These are phyloP conservation scores for Oxyura jamaicensis DNA, from an alignment of 2,113 vertebrate genomes.

Conservation along the genomic window DNA sequence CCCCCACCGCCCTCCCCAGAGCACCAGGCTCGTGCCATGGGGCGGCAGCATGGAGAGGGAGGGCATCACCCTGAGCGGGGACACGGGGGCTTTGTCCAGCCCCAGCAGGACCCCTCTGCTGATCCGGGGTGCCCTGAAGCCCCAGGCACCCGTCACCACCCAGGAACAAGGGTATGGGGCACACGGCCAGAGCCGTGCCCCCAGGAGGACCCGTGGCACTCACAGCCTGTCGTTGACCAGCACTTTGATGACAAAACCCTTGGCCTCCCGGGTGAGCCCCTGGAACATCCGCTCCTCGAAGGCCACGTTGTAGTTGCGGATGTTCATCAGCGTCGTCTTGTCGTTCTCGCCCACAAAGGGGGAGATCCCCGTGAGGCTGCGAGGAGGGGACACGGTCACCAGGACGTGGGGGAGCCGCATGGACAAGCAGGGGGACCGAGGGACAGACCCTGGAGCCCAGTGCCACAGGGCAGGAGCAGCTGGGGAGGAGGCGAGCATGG, in stretches of 20 bases:
- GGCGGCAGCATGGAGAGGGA: not conserved
- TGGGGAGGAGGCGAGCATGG: not conserved
- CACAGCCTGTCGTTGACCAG: constrained; percentile 92
- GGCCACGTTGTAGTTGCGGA: constrained; percentile 94
- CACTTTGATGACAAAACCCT: constrained; percentile 96
- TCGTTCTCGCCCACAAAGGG: constrained; percentile 95
- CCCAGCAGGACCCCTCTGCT: not conserved
- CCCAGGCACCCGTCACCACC: not conserved
- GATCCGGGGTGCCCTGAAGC: not conserved
- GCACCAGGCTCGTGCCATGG: not conserved
- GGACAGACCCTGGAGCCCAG: fast-evolving
- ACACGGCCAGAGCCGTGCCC: not conserved
- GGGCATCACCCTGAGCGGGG: not conserved
- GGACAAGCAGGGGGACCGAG: not conserved
- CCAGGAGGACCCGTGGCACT: constrained; percentile 62
- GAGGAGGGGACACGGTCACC: not conserved
- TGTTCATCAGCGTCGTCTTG: constrained; percentile 91
- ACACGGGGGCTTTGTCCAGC: too few relatives aligned
- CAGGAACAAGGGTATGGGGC: not conserved
- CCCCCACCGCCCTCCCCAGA: not conserved
- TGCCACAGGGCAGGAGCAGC: not conserved
- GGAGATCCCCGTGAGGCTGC: constrained; percentile 93
- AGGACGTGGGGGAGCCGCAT: not conserved
- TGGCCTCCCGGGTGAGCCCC: constrained; percentile 90
- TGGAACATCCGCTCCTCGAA: constrained; percentile 95